phyloP scores from a whole-genome alignment of 2,888 invertebrate genomes.

The Phyllotreta cruciferae region DNA sequence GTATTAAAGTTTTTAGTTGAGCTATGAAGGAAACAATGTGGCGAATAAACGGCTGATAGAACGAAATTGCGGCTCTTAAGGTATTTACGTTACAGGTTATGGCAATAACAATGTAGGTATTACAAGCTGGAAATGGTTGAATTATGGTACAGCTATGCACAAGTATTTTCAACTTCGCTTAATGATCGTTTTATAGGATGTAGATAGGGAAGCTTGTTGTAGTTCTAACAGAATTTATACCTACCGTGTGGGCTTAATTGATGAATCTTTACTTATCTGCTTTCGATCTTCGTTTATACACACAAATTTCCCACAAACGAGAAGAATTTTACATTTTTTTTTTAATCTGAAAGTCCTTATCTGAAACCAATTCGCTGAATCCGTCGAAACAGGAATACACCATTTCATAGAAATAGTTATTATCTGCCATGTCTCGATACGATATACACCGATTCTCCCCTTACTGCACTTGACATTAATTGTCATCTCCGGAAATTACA shows the following conservation, averaged over 20 bases:
- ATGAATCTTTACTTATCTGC: no score
- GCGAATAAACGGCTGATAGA: conserved; percentile 10
- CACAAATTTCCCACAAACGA: no score
- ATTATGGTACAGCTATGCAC: background rate
- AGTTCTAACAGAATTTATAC: no score
- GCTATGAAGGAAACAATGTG: conserved; percentile 19
- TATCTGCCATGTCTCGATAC: conserved; percentile 13
- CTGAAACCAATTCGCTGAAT: conserved; percentile 6
- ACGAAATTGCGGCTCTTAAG: conserved; percentile 11
- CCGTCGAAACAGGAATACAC: conserved; percentile 14
- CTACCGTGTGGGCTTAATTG: no score
- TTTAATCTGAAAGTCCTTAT: no score
- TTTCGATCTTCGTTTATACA: no score
- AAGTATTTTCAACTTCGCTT: conserved; percentile 1
- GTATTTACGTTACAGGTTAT: conserved; percentile 11
- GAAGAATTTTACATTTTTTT: no score
- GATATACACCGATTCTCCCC: conserved; percentile 17
- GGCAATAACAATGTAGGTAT: conserved; percentile 14
- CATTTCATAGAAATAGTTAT: conserved; percentile 13
- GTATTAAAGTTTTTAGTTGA: conserved; percentile 15
- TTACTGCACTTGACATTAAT: conserved; percentile 26
- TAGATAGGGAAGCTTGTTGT: background rate
- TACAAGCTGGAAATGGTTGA: conserved; percentile 4
- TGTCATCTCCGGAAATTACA: conserved; percentile 26
- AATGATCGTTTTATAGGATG: background rate